These are phyloP conservation scores for Geothlypis trichas DNA, from an alignment of 2,113 vertebrate species.

Conservation along the genomic window DNA sequence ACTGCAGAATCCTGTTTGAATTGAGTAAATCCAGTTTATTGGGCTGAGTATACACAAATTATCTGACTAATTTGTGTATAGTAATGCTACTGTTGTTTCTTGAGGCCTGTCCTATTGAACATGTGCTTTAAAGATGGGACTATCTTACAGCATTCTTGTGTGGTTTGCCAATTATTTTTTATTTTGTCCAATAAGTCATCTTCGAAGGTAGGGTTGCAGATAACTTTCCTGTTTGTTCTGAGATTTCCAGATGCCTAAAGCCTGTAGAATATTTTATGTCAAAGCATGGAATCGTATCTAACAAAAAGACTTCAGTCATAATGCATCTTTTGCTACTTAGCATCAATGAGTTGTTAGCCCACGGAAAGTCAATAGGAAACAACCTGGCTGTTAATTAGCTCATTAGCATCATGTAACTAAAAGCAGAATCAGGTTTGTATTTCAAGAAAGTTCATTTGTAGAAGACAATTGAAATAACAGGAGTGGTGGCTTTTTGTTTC, in stretches of 20 bases:
- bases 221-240: background rate
- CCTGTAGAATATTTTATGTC: background rate
- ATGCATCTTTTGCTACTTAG: background rate
- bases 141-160: background rate
- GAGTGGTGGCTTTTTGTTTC: background rate
- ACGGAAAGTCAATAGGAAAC: background rate
- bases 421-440: background rate
- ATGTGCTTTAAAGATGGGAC: background rate
- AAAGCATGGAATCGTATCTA: background rate
- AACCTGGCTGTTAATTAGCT: background rate
- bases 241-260: background rate
- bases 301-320: background rate
- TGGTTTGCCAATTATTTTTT: background rate
- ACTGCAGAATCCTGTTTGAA: background rate
- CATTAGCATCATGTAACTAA: background rate
- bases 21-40: background rate
- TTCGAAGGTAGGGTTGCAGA: background rate
- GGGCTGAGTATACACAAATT: background rate
- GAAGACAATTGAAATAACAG: background rate
- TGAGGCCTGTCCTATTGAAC: background rate
- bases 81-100: background rate
- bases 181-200: background rate
- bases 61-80: background rate
- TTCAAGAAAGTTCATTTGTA: background rate
- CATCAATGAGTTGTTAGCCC: background rate